phyloP scores from a whole-genome alignment of 2,113 vertebrate genomes.

The Hystrix cristata region DNA sequence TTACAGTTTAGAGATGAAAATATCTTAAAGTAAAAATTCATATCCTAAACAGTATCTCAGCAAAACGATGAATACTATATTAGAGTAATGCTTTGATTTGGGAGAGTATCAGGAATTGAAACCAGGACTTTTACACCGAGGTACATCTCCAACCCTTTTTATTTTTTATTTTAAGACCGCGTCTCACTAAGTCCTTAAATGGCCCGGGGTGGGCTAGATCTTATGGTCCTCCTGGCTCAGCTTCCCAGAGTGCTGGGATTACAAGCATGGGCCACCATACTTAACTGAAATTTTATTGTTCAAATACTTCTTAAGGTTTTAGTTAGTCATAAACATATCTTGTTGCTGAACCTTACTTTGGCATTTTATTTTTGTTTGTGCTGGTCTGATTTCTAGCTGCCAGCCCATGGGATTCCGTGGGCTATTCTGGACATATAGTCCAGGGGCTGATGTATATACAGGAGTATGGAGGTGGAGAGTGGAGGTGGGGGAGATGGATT shows the following conservation, averaged over 20 bases:
- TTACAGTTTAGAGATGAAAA: not conserved
- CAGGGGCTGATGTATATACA: not conserved
- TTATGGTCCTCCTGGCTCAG: not conserved
- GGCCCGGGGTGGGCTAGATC: not conserved
- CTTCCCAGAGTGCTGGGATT: not conserved
- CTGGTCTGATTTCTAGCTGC: not conserved
- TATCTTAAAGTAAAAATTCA: conserved; percentile 34
- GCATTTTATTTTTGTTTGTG: not conserved
- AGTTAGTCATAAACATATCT: not conserved
- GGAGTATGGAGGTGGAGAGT: not conserved
- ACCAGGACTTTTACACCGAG: not conserved
- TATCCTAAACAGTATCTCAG: conserved; percentile 12
- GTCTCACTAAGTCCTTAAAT: not conserved
- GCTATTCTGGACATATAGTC: not conserved
- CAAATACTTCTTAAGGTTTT: not conserved
- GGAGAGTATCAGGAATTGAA: not conserved
- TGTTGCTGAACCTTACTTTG: not conserved
- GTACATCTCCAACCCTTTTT: not conserved
- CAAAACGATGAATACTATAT: not conserved
- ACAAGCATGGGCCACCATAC: not conserved
- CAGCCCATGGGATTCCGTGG: not conserved
- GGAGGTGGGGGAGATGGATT: not conserved
- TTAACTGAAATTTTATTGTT: conserved; percentile 19
- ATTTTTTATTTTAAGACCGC: not conserved
- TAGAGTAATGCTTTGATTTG: not conserved